These are phyloP conservation scores for Hormaphis cornu DNA, from an alignment of 1,140 invertebrate genomes.

Conservation along the genomic window DNA sequence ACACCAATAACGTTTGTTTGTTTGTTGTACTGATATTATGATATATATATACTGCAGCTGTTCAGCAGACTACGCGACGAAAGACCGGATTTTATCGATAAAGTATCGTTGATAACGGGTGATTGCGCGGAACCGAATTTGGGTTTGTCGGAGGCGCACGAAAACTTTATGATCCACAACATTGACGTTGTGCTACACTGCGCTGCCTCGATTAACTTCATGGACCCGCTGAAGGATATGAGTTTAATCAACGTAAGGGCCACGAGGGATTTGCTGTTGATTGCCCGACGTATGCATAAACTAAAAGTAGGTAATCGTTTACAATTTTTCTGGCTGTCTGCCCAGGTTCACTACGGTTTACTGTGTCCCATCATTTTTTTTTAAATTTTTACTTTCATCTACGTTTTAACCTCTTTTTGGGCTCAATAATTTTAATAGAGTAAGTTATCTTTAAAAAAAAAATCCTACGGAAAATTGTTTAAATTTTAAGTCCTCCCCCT, in stretches of 20 bases:
- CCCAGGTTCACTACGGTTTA: too few species aligned
- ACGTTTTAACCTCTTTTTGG: too few species aligned
- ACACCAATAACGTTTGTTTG: too few species aligned
- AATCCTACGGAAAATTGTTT: too few species aligned
- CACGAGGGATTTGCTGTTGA: conserved; percentile 23
- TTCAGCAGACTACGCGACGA: conserved; percentile 36
- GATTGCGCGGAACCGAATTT: conserved; percentile 46
- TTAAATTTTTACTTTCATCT: too few species aligned
- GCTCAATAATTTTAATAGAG: too few species aligned
- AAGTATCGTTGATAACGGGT: conserved; percentile 45
- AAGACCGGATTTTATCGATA: conserved; percentile 39
- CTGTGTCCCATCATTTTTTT: too few species aligned
- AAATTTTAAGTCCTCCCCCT: too few species aligned
- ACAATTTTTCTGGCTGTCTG: too few species aligned
- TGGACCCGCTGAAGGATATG: conserved; percentile 41
- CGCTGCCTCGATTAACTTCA: conserved; percentile 76
- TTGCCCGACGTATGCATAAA: neutral
- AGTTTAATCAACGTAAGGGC: conserved; percentile 17
- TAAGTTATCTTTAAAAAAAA: too few species aligned
- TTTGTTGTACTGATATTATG: too few species aligned
- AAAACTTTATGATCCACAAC: conserved; percentile 51
- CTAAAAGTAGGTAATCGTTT: conserved; percentile 17
- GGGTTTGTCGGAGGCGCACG: conserved; percentile 40
- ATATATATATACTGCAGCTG: conserved; percentile 50
- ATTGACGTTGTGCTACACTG: conserved; percentile 82